Base-by-base conservation (phyloP, 2,888 invertebrate genomes). In the Metallyticus violacea region DNA sequence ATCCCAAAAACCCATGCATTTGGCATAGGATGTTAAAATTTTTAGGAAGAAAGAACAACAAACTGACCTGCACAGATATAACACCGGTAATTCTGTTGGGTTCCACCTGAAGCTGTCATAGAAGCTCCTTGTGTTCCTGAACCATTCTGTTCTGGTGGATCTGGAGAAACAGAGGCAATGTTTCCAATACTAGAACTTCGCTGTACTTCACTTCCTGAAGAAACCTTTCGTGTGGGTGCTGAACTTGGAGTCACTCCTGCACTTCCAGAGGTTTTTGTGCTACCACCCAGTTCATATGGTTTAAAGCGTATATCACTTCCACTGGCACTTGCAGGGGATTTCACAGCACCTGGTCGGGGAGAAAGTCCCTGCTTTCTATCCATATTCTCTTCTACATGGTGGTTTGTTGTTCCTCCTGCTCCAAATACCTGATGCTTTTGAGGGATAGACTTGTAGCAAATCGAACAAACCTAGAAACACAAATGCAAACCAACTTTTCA, bases 371-470 rank as follows among this genome's bases (percentile, higher is more conserved):
- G 88, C 28, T 83, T 80, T 28, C 76, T 77, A 26, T 26, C 26
- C n/a, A 26, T 26, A 25, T 77, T 81, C n/a, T 77, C 81, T 26
- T 85, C 81, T n/a, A 26, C 85, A 6, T 79, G 85, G 76, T 85
- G 62, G 76, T 76, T 85, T 26, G 40, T 15, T 9, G 22, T 76
- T 30, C 85, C 81, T 81, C 81, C 81, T 29, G 95, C 94, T 9
- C 95, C 94, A 91, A 95, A 95, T 89, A 95, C 94, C 90, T 95
- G 95, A 91, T 96, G 95, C 92, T 96, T 96, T 91, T 95, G 95
- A 86, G 96, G 96, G 89, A 97, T 95, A 88, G 94, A 94, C 92
- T 97, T 97, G 92, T 97, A 96, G 93, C 98, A 98, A 89, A 95
- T 94, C 90, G 96, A 95, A 87, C 90, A 90, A 27, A 83, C 83